Conservation (phyloP, 2,797 vertebrate genomes). For the Phataginus tricuspis region DNA sequence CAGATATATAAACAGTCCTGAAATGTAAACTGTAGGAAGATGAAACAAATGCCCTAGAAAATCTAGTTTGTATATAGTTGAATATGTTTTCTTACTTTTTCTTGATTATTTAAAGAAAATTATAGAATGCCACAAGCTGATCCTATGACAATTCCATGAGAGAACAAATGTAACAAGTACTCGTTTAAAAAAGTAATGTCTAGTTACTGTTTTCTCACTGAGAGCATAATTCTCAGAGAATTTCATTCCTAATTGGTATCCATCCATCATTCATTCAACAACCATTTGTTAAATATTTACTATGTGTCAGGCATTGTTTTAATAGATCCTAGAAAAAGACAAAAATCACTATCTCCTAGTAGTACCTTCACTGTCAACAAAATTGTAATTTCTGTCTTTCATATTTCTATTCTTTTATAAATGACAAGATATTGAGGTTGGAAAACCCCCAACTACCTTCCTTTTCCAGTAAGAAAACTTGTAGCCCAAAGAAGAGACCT, state of each 20-base stretch:
- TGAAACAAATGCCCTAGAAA: slow-evolving; percentile 34
- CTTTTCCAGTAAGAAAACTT: slow-evolving; percentile 30
- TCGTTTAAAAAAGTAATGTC: not conserved
- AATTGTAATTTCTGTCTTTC: not conserved
- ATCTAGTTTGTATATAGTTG: not conserved
- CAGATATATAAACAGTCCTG: not conserved
- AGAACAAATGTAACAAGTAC: not conserved
- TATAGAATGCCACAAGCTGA: not conserved
- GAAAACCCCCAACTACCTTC: not conserved
- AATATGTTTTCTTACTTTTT: not conserved
- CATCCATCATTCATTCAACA: not conserved
- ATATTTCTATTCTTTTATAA: not conserved
- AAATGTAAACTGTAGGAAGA: slow-evolving; percentile 8
- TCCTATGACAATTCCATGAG: not conserved
- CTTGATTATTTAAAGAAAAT: slow-evolving; percentile 19
- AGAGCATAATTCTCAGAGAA: slow-evolving; percentile 29
- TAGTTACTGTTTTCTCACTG: slow-evolving; percentile 3
- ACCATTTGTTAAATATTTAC: not conserved
- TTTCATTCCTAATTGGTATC: slow-evolving; percentile 3
- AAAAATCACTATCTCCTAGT: not conserved
- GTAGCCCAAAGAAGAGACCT: not conserved
- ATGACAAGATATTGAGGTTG: not conserved
- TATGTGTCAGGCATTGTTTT: not conserved
- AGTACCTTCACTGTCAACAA: not conserved
- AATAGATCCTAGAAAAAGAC: not conserved